Evolutionary conservation across 2,113 vertebrate genomes (phyloP).

Genomic region (Chamaetylas fuelleborni): DNA sequence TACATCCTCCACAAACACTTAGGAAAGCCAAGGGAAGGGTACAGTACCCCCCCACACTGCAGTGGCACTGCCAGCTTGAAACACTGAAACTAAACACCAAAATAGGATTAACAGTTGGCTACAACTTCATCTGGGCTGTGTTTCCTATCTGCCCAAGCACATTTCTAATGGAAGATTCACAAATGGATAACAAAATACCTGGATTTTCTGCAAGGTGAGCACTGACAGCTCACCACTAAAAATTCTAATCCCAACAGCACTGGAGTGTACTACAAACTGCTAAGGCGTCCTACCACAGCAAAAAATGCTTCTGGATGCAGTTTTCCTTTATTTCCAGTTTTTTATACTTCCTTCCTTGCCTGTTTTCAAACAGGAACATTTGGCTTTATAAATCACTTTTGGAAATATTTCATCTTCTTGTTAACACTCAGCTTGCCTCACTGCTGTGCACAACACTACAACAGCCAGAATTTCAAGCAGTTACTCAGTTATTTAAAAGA

Average conservation of each 20-base stretch:
- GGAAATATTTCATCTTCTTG: neutral
- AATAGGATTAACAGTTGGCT: neutral
- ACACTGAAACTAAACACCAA: neutral
- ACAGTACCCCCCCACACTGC: neutral
- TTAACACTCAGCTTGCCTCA: neutral
- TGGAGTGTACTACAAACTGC: no score
- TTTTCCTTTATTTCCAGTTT: neutral
- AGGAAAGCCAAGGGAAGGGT: neutral
- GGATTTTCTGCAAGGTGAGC: neutral
- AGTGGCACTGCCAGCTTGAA: neutral
- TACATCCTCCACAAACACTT: neutral
- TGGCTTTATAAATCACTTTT: neutral
- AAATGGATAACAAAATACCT: neutral
- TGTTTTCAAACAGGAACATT: neutral
- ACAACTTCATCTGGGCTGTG: rapidly evolving
- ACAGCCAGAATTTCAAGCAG: neutral
- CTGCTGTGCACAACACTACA: neutral
- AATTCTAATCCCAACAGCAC: neutral
- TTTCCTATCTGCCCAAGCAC: neutral
- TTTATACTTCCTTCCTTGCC: neutral
- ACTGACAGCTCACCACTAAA: neutral
- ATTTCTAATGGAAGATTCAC: neutral
- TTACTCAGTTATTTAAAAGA: neutral
- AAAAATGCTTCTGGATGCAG: neutral
- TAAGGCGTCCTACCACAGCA: neutral